phyloP scores from a whole-genome alignment of 2,888 invertebrate species.

The Camptogramma bilineatum region DNA sequence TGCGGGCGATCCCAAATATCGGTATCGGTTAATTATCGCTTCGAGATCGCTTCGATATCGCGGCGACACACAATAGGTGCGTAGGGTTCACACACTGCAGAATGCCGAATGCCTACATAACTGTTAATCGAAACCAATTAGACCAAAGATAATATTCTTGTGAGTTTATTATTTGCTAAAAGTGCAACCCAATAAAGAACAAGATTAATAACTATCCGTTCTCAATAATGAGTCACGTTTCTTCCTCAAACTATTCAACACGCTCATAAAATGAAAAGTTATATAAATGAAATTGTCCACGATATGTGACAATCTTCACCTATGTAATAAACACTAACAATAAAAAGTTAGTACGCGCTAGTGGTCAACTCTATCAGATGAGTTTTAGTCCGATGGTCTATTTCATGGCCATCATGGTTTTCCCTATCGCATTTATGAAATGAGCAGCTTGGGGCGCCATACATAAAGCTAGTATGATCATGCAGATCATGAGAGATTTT shows the following conservation, averaged over 20 bases:
- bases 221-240: neutral
- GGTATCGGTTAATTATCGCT: slow-evolving; percentile 55
- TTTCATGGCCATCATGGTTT: too few species aligned
- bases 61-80: slow-evolving; percentile 28
- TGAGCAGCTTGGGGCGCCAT: too few species aligned
- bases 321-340: too few species aligned
- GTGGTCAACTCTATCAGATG: too few species aligned
- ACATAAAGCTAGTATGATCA: too few species aligned
- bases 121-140: neutral
- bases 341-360: too few species aligned
- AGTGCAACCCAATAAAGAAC: neutral
- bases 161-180: neutral
- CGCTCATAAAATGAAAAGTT: too few species aligned
- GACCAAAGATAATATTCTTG: neutral
- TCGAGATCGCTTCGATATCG: slow-evolving; percentile 45
- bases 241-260: neutral
- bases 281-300: too few species aligned
- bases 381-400: too few species aligned
- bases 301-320: too few species aligned
- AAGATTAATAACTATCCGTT: neutral
- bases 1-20: slow-evolving; percentile 57
- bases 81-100: slow-evolving; percentile 21
- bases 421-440: too few species aligned
- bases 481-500: too few species aligned
- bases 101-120: neutral